Evolutionary conservation across 2,888 invertebrate species (phyloP).

Genomic region (Panzeria rudis): DNA sequence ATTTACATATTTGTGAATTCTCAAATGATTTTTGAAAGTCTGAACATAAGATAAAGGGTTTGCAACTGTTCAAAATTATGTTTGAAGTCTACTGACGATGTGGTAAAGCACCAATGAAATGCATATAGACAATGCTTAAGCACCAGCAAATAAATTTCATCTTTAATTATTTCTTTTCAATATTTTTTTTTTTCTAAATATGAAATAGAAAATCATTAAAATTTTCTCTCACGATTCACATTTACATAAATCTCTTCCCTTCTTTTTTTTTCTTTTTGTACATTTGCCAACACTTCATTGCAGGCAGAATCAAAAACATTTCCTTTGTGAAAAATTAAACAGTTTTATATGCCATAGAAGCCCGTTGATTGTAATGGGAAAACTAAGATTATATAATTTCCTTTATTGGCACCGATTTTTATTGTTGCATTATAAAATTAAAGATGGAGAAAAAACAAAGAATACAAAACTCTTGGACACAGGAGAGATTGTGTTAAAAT

Average conservation of each 20-base stretch:
- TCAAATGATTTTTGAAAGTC: too few species aligned
- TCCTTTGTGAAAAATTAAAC: constrained; percentile 9
- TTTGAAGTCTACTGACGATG: too few species aligned
- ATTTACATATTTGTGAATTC: too few species aligned
- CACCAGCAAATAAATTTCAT: too few species aligned
- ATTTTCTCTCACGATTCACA: constrained; percentile 2
- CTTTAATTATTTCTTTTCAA: background rate
- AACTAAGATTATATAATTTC: constrained; percentile 24
- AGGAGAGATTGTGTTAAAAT: background rate
- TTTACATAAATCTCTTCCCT: background rate
- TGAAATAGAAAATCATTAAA: background rate
- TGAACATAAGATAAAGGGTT: too few species aligned
- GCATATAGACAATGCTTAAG: too few species aligned
- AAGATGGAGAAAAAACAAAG: too few species aligned
- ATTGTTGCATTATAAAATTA: background rate
- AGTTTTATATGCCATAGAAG: background rate
- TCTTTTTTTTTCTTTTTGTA: background rate
- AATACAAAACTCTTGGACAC: background rate
- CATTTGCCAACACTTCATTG: background rate
- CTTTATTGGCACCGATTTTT: constrained; percentile 24
- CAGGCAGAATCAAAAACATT: background rate
- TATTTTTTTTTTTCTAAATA: background rate
- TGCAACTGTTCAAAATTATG: too few species aligned
- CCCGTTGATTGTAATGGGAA: constrained; percentile 15
- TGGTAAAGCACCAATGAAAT: too few species aligned